A percentile compares a stretch with the other conserved stretches of the same genome.
These are phyloP conservation scores for Leucoptera coffeella DNA, from an alignment of 2,888 invertebrate species.

Conservation along the genomic window DNA sequence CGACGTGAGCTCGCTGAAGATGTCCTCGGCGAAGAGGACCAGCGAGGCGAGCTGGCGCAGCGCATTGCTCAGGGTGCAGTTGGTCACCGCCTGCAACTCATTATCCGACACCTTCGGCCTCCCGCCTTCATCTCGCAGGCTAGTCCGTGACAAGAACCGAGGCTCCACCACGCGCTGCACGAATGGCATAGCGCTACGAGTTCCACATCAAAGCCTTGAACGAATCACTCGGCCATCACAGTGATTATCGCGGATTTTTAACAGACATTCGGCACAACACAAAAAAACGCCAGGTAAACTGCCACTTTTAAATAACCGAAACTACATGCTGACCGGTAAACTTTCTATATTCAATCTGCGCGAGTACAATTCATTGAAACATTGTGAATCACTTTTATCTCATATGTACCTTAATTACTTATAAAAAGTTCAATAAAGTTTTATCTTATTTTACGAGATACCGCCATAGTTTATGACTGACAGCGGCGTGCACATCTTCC, in stretches of 20 bases:
- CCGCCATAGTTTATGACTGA: no score
- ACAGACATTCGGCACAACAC: slow-evolving; percentile 43
- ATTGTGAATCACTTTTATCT: no score
- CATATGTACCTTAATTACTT: no score
- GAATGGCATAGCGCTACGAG: slow-evolving; percentile 67
- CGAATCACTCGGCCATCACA: slow-evolving; percentile 41
- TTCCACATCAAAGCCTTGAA: slow-evolving; percentile 15
- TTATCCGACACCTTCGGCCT: slow-evolving; percentile 58
- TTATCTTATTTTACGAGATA: no score
- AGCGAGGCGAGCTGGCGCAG: slow-evolving; percentile 80
- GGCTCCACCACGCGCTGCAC: slow-evolving; percentile 80
- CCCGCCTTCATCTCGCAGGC: slow-evolving; percentile 55
- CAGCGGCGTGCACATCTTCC: no score
- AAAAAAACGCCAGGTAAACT: slow-evolving; percentile 54
- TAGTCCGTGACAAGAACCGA: slow-evolving; percentile 66
- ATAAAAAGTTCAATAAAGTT: no score
- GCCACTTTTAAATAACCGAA: slow-evolving; percentile 53
- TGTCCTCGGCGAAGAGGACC: slow-evolving; percentile 76
- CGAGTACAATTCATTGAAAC: no score
- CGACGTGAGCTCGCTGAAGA: slow-evolving; percentile 74
- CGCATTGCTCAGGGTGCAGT: slow-evolving; percentile 79
- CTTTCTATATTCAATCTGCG: no score
- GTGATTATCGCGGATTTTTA: slow-evolving; percentile 39
- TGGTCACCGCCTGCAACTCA: slow-evolving; percentile 81
- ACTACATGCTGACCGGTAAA: slow-evolving; percentile 50